Percentiles rank a stretch among this genome's conserved stretches.
Evolutionary conservation across 2,888 invertebrate genomes (phyloP).

Genomic region (Melikaiella ostensackeni): DNA sequence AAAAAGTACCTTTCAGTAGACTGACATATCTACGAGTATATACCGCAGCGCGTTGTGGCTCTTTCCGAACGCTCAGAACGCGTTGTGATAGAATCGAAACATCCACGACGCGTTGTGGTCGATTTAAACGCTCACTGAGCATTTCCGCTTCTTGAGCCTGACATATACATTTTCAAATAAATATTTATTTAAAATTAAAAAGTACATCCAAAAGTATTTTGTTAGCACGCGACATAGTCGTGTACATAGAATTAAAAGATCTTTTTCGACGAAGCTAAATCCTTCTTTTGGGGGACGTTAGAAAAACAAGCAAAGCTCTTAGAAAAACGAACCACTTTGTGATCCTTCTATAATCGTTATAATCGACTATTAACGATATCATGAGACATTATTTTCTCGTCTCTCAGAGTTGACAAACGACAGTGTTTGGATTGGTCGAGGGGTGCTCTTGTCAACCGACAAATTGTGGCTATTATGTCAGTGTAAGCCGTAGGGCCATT

Average conservation of each 20-base stretch:
- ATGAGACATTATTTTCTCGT: conserved; percentile 33
- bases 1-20: no score
- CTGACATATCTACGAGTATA: no score
- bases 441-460: conserved; percentile 19
- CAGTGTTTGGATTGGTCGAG: conserved; percentile 8
- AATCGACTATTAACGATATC: conserved; percentile 33
- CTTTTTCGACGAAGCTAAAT: not conserved
- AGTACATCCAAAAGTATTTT: not conserved
- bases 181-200: not conserved
- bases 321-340: conserved; percentile 18
- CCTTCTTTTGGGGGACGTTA: not conserved
- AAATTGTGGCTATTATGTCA: conserved; percentile 28
- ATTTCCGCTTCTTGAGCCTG: no score
- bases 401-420: conserved; percentile 11
- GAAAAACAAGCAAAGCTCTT: conserved; percentile 29
- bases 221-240: not conserved
- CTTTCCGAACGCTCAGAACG: no score
- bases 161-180: no score
- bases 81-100: no score
- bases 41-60: no score
- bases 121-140: no score
- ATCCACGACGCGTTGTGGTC: no score
- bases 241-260: not conserved
- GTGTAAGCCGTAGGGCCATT: not conserved
- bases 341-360: conserved; percentile 27